Percentiles rank a stretch among this genome's conserved stretches.
These are phyloP conservation scores for Hydrophis major DNA, from an alignment of 2,797 vertebrate species.

Conservation along the genomic window DNA sequence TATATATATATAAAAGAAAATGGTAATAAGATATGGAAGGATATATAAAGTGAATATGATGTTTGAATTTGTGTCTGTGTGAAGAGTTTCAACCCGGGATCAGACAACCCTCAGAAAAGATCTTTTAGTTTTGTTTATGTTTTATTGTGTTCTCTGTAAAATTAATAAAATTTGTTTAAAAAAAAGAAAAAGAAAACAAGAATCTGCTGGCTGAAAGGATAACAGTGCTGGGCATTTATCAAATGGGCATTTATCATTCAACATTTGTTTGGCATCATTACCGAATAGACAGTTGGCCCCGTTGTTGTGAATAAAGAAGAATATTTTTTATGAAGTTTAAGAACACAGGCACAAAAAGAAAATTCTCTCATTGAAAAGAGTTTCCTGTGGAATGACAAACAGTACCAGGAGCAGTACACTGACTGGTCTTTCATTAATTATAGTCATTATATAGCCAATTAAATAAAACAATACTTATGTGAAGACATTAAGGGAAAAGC, in stretches of 20 bases:
- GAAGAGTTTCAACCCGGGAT: no score
- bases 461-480: conserved; percentile 26
- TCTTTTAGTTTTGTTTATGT: no score
- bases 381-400: conserved; percentile 30
- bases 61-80: no score
- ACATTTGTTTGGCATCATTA: conserved; percentile 34
- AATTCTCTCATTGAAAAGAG: conserved; percentile 19
- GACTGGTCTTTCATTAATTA: conserved; percentile 33
- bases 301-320: conserved; percentile 39
- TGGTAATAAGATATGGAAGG: no score
- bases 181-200: no score
- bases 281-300: conserved; percentile 4
- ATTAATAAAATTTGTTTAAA: no score
- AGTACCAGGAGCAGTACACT: conserved; percentile 40
- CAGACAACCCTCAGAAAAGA: no score
- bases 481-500: background rate
- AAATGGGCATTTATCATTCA: conserved; percentile 51
- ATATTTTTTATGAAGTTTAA: conserved; percentile 54
- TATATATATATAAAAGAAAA: no score
- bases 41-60: no score
- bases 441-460: conserved; percentile 9
- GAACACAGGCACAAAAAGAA: conserved; percentile 29
- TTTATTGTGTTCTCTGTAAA: no score
- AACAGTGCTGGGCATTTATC: conserved; percentile 35
- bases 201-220: background rate